These are phyloP conservation scores for Drosophila pseudoobscura DNA, from an alignment of 1,140 invertebrate species.

Conservation along the genomic window DNA sequence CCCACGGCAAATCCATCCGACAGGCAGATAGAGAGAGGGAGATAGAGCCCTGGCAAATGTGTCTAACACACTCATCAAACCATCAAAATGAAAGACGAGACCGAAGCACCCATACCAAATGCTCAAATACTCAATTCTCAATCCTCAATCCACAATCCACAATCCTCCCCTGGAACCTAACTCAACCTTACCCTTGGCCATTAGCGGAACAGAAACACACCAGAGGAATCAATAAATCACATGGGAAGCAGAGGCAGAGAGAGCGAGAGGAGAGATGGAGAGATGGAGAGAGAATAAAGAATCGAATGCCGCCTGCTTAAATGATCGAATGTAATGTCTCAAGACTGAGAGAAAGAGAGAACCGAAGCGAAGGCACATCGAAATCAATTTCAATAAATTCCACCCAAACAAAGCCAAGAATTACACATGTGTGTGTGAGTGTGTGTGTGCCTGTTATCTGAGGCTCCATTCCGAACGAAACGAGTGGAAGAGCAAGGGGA, in stretches of 20 bases:
- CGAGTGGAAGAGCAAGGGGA: neutral
- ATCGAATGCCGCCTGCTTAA: slow-evolving; percentile 41
- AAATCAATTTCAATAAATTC: slow-evolving; percentile 61
- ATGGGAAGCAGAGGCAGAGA: slow-evolving; percentile 54
- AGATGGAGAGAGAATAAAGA: slow-evolving; percentile 6
- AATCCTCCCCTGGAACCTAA: slow-evolving; percentile 39
- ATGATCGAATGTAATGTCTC: slow-evolving; percentile 53
- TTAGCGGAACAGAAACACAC: slow-evolving; percentile 61
- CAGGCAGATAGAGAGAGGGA: slow-evolving; percentile 9
- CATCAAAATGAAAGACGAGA: slow-evolving; percentile 41
- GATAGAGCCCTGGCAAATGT: slow-evolving; percentile 44
- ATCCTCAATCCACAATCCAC: slow-evolving; percentile 7
- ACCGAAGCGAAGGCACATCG: slow-evolving; percentile 7
- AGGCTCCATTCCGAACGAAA: neutral
- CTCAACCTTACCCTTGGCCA: slow-evolving; percentile 53
- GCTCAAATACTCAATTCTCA: slow-evolving; percentile 7
- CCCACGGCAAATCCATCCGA: slow-evolving; percentile 73
- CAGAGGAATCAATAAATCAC: slow-evolving; percentile 74
- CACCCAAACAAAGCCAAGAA: slow-evolving; percentile 57
- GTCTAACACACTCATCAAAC: slow-evolving; percentile 64
- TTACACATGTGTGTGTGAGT: slow-evolving; percentile 43
- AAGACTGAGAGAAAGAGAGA: slow-evolving; percentile 19
- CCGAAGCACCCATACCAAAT: slow-evolving; percentile 14
- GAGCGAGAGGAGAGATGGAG: slow-evolving; percentile 7
- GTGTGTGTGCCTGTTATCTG: slow-evolving; percentile 55